These are phyloP conservation scores for Catocala nupta DNA, from an alignment of 2,888 invertebrate genomes.

Conservation along the genomic window DNA sequence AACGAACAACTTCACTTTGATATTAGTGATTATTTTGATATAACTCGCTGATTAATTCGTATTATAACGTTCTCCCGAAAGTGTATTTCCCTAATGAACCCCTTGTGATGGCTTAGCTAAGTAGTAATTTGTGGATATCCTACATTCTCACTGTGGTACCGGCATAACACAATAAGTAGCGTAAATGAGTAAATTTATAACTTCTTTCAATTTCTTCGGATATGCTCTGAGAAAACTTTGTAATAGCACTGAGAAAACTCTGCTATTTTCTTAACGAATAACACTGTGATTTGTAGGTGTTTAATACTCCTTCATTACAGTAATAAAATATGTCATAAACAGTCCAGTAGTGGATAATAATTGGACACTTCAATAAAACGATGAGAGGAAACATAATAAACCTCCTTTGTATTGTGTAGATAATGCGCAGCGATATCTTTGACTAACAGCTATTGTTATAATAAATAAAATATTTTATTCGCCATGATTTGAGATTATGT, in stretches of 20 bases:
- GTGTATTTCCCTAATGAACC: constrained; percentile 35
- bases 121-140: constrained; percentile 31
- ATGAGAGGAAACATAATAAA: constrained; percentile 31
- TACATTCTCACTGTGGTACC: constrained; percentile 26
- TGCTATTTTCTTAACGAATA: constrained; percentile 8
- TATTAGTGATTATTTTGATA: no score
- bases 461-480: constrained; percentile 24
- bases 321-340: constrained; percentile 45
- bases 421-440: constrained; percentile 31
- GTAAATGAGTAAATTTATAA: constrained; percentile 28
- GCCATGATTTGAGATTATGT: constrained; percentile 5
- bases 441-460: constrained; percentile 27
- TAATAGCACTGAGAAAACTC: not conserved
- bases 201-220: constrained; percentile 20
- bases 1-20: no score
- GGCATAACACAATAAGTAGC: constrained; percentile 34
- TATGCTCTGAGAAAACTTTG: constrained; percentile 9
- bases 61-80: constrained; percentile 49
- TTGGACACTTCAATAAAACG: constrained; percentile 37
- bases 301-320: constrained; percentile 23
- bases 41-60: no score
- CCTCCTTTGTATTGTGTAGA: constrained; percentile 32
- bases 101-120: constrained; percentile 26
- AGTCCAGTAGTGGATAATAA: constrained; percentile 34
- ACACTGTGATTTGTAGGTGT: constrained; percentile 10